A percentile compares a stretch with the other conserved stretches of the same genome.
These are phyloP conservation scores for Agrochola litura DNA, from an alignment of 2,888 invertebrate genomes.

Conservation along the genomic window DNA sequence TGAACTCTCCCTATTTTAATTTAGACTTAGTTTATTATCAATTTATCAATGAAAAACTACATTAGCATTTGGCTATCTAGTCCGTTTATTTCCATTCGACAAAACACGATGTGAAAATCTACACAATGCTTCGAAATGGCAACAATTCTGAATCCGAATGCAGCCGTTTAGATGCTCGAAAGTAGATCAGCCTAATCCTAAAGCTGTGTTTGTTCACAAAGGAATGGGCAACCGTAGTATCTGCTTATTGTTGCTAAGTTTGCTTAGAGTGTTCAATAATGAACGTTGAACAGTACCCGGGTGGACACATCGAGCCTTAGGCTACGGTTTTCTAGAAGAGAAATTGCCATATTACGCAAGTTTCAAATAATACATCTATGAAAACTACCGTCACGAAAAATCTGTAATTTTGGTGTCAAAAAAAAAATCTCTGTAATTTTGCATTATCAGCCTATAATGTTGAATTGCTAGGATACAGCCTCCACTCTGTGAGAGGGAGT, in stretches of 20 bases:
- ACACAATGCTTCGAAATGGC: constrained; percentile 11
- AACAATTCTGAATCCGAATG: not conserved
- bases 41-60: not conserved
- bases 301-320: not conserved
- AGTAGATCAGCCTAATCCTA: constrained; percentile 24
- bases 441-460: too few species aligned
- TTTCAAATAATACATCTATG: too few species aligned
- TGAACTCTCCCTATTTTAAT: too few species aligned
- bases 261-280: not conserved
- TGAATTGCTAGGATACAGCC: too few species aligned
- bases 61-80: too few species aligned
- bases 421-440: too few species aligned
- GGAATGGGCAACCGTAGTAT: not conserved
- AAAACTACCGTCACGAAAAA: too few species aligned
- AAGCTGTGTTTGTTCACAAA: constrained; percentile 32
- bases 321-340: too few species aligned
- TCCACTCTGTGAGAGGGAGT: too few species aligned
- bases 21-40: not conserved
- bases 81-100: not conserved
- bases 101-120: not conserved
- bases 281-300: not conserved
- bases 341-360: too few species aligned
- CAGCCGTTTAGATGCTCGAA: not conserved
- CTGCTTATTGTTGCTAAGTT: not conserved
- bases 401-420: too few species aligned